A percentile compares a stretch with the other conserved stretches of the same genome.
Conservation (phyloP, 2,888 invertebrate species). For the Melieria omissa region DNA sequence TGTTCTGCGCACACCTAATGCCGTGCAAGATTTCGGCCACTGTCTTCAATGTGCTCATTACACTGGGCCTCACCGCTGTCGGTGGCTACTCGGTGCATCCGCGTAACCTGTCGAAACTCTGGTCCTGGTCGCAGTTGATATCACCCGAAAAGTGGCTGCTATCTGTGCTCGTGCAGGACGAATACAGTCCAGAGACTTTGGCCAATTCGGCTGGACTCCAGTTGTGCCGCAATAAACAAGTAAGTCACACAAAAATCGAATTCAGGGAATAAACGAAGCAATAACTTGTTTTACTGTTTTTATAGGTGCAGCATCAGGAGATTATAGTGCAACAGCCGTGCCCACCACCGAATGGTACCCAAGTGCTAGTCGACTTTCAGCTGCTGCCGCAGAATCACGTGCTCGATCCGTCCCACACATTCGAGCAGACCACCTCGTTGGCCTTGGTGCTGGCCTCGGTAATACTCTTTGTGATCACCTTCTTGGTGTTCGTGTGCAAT, state of each 20-base stretch:
- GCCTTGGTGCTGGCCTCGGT: slow-evolving; percentile 74
- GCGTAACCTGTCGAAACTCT: slow-evolving; percentile 74
- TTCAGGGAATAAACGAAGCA: neutral
- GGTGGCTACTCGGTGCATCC: slow-evolving; percentile 79
- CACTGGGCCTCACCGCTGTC: slow-evolving; percentile 72
- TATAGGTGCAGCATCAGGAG: slow-evolving; percentile 83
- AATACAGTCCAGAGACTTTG: slow-evolving; percentile 75
- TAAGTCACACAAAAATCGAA: slow-evolving; percentile 52
- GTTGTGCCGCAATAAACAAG: slow-evolving; percentile 79
- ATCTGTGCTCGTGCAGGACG: slow-evolving; percentile 74
- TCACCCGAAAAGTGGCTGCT: slow-evolving; percentile 81
- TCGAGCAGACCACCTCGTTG: slow-evolving; percentile 71
- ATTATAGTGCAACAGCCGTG: slow-evolving; percentile 87
- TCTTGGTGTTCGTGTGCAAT: slow-evolving; percentile 73
- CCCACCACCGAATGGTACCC: slow-evolving; percentile 82
- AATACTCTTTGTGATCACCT: slow-evolving; percentile 72
- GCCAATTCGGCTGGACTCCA: slow-evolving; percentile 68
- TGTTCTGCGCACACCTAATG: slow-evolving; percentile 75
- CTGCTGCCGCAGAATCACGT: slow-evolving; percentile 69
- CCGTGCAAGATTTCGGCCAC: slow-evolving; percentile 75
- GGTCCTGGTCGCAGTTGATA: slow-evolving; percentile 75
- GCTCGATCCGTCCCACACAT: slow-evolving; percentile 68
- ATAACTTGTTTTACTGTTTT: slow-evolving; percentile 15
- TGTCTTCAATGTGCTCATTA: slow-evolving; percentile 71
- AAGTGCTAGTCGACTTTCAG: slow-evolving; percentile 71